A percentile compares a stretch with the other conserved stretches of the same genome.
phyloP scores from a whole-genome alignment of 2,888 invertebrate species.

The Melanophora roralis region DNA sequence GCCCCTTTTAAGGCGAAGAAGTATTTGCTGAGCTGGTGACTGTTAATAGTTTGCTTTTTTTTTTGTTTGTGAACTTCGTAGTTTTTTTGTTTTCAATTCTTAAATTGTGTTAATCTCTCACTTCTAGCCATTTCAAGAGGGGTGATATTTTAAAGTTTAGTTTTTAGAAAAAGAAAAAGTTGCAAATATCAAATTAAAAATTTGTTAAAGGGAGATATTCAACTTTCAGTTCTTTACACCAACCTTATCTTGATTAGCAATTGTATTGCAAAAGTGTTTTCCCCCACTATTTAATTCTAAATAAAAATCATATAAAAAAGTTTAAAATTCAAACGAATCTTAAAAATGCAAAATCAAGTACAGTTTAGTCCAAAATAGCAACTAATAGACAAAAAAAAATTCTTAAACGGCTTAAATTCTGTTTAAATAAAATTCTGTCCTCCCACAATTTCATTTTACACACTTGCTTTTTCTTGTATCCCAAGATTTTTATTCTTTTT shows the following conservation, averaged over 20 bases:
- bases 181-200: constrained; percentile 2
- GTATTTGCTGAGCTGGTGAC: constrained; percentile 15
- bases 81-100: constrained; percentile 18
- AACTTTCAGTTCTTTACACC: not conserved
- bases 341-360: not conserved
- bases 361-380: constrained; percentile 2
- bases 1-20: not conserved
- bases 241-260: not conserved
- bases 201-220: constrained; percentile 23
- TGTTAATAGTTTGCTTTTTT: constrained; percentile 30
- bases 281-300: not conserved
- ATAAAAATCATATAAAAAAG: constrained; percentile 18
- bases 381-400: not conserved
- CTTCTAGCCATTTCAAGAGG: constrained; percentile 1
- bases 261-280: not conserved
- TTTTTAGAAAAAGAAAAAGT: not conserved
- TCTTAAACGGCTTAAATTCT: not conserved
- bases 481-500: not conserved
- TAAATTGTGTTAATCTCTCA: constrained; percentile 7
- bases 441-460: not conserved
- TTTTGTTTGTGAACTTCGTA: constrained; percentile 44
- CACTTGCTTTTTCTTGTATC: too few relatives aligned
- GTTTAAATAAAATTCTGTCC: constrained; percentile 1
- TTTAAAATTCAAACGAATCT: not conserved
- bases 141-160: not conserved